Percentiles rank a stretch among this genome's conserved stretches.
Evolutionary conservation across 2,797 vertebrate species (phyloP).

Genomic region (Rhinichthys osculus): DNA sequence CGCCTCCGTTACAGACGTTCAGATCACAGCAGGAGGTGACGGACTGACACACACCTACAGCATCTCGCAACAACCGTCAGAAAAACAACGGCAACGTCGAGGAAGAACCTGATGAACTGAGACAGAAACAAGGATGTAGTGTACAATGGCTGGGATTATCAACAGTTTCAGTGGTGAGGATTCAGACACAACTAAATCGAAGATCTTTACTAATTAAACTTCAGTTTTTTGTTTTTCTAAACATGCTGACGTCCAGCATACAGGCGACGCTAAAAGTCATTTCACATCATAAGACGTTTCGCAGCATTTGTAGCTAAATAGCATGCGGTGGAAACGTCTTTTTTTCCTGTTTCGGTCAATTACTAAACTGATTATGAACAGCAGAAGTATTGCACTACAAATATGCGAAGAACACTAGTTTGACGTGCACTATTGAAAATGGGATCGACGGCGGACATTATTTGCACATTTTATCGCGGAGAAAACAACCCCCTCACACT

Average conservation of each 20-base stretch:
- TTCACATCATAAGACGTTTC: slow-evolving; percentile 23
- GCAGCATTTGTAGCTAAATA: slow-evolving; percentile 16
- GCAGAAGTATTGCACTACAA: slow-evolving; percentile 78
- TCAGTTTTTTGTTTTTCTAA: slow-evolving; percentile 33
- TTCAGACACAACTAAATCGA: slow-evolving; percentile 47
- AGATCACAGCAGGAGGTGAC: slow-evolving; percentile 48
- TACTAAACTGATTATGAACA: slow-evolving; percentile 62
- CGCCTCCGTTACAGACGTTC: slow-evolving; percentile 40
- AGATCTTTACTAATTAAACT: slow-evolving; percentile 42
- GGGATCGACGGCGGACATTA: slow-evolving; percentile 67
- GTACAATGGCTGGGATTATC: slow-evolving; percentile 63
- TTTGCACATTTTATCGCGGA: slow-evolving; percentile 69
- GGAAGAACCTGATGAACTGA: slow-evolving; percentile 64
- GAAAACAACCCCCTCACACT: slow-evolving; percentile 58
- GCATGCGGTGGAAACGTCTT: slow-evolving; percentile 25
- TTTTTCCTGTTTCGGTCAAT: slow-evolving; percentile 23
- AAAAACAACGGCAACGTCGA: slow-evolving; percentile 60
- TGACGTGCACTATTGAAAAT: slow-evolving; percentile 78
- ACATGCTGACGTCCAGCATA: slow-evolving; percentile 42
- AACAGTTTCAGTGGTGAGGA: slow-evolving; percentile 67
- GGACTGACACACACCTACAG: slow-evolving; percentile 57
- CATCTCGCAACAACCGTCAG: slow-evolving; percentile 41
- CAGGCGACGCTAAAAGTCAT: slow-evolving; percentile 34
- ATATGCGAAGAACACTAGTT: slow-evolving; percentile 78
- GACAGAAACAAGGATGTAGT: slow-evolving; percentile 51